These are phyloP conservation scores for Mimumesa dahlbomi DNA, from an alignment of 2,888 invertebrate species.

Conservation along the genomic window DNA sequence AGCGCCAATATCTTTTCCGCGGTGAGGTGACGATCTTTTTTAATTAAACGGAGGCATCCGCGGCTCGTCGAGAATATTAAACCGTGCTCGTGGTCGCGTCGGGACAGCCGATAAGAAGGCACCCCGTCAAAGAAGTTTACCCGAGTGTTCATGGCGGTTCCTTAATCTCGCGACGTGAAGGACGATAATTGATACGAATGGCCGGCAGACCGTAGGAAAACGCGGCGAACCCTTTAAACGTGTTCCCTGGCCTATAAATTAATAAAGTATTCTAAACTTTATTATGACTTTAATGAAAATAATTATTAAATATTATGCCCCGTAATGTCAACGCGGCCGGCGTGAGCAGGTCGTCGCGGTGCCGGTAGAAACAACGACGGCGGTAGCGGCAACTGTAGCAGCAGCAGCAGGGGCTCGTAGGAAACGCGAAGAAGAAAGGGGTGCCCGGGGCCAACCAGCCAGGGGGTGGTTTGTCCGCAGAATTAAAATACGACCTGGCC, in stretches of 20 bases:
- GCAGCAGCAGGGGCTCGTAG: constrained; percentile 57
- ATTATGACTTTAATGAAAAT: constrained; percentile 80
- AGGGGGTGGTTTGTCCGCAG: constrained; percentile 73
- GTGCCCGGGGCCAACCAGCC: constrained; percentile 55
- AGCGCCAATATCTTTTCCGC: not conserved
- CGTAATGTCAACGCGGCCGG: constrained; percentile 73
- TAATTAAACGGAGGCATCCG: constrained; percentile 26
- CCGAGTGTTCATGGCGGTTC: constrained; percentile 34
- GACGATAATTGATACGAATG: constrained; percentile 78
- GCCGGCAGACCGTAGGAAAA: constrained; percentile 63
- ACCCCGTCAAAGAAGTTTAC: constrained; percentile 45
- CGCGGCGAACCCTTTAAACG: constrained; percentile 73
- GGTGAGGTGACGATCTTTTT: constrained; percentile 4
- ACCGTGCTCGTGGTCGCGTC: not conserved
- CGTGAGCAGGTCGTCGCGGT: constrained; percentile 51
- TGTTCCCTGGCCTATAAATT: constrained; percentile 78
- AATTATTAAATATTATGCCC: constrained; percentile 80
- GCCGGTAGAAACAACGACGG: constrained; percentile 54
- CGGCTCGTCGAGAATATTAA: constrained; percentile 17
- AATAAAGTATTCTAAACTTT: constrained; percentile 80
- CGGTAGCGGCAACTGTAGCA: constrained; percentile 36
- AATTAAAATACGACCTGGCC: constrained; percentile 80
- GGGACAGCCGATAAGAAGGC: constrained; percentile 44
- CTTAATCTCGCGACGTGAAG: constrained; percentile 70
- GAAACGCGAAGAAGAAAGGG: constrained; percentile 71